phyloP scores from a whole-genome alignment of 2,797 vertebrate genomes.

The Cichlasoma orientale region DNA sequence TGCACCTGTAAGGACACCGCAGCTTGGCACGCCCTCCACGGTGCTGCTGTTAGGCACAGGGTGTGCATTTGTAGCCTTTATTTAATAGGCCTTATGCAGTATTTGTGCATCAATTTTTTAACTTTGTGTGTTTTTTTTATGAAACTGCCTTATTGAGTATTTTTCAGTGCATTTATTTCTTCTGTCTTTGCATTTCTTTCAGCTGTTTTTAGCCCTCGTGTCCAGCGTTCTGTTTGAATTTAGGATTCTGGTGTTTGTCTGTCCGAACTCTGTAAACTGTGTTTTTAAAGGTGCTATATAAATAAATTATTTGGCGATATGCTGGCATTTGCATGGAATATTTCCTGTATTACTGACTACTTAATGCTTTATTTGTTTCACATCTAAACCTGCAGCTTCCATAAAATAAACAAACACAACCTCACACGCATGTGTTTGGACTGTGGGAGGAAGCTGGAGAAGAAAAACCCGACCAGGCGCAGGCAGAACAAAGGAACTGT shows the following conservation, averaged over 20 bases:
- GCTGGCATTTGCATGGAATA: not conserved
- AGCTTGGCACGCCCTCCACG: not conserved
- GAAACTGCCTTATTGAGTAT: not conserved
- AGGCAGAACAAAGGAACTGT: not conserved
- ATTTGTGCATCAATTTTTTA: not conserved
- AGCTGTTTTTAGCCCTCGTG: not conserved
- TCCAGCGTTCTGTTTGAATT: not conserved
- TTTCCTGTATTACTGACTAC: not conserved
- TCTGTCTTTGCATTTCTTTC: too few relatives aligned
- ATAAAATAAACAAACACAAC: not conserved
- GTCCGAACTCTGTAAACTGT: too few relatives aligned
- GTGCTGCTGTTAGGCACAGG: not conserved
- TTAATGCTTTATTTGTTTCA: not conserved
- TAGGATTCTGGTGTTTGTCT: not conserved
- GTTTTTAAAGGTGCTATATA: not conserved
- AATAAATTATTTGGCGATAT: not conserved
- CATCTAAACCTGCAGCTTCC: not conserved
- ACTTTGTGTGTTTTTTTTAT: not conserved
- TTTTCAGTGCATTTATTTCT: not conserved
- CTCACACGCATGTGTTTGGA: not conserved
- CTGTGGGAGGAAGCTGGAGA: not conserved
- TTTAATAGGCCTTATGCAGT: not conserved
- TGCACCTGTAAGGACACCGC: not conserved
- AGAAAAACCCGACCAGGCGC: too few relatives aligned
- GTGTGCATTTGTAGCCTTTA: not conserved